Conservation (phyloP, 2,113 vertebrate species). For the Carettochelys insculpta region DNA sequence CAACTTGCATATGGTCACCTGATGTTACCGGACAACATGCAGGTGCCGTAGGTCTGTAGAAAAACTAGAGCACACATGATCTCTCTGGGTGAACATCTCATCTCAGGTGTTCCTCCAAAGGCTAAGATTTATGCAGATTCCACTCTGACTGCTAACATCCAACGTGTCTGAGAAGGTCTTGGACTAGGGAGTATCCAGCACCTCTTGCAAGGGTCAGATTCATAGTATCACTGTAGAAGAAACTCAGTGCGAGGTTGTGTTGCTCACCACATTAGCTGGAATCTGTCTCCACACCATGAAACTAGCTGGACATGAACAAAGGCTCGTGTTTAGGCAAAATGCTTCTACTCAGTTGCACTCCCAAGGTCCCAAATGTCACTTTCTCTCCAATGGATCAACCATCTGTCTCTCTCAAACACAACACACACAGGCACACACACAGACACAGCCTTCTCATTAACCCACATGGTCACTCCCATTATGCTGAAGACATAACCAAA, state of each 20-base stretch:
- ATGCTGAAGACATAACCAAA: neutral
- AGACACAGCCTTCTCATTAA: neutral
- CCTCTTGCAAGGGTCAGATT: neutral
- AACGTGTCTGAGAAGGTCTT: neutral
- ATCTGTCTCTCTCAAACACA: neutral
- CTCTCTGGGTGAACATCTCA: neutral
- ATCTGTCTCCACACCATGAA: neutral
- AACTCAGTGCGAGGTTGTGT: neutral
- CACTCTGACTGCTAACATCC: neutral
- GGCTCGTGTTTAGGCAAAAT: neutral
- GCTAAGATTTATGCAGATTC: neutral
- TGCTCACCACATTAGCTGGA: neutral
- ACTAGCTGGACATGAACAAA: neutral
- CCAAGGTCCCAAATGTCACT: neutral
- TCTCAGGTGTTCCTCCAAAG: neutral
- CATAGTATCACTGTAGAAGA: neutral
- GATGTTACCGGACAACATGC: accelerated
- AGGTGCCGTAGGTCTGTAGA: neutral
- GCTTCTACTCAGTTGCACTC: neutral
- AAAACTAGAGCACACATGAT: neutral
- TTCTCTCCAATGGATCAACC: neutral
- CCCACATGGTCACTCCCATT: neutral
- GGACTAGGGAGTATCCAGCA: neutral
- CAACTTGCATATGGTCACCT: neutral
- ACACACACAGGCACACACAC: too few species aligned